Evolutionary conservation across 2,797 vertebrate species (phyloP).

Genomic region (Melanotaenia nigrans): DNA sequence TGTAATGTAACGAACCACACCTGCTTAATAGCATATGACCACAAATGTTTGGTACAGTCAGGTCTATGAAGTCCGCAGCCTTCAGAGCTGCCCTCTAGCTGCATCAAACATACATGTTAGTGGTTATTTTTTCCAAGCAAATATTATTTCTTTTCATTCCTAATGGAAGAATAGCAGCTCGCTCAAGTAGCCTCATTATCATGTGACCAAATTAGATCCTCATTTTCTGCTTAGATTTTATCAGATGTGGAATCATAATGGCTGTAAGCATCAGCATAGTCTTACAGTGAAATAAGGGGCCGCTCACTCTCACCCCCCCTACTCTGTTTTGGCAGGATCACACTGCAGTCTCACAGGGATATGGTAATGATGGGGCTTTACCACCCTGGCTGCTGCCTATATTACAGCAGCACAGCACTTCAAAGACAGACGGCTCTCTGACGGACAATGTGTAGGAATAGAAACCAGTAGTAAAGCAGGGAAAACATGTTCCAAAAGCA

Average conservation of each 20-base stretch:
- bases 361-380: conserved; percentile 73
- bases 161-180: conserved; percentile 7
- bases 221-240: conserved; percentile 2
- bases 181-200: not conserved
- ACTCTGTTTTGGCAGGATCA: conserved; percentile 60
- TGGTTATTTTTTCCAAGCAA: not conserved
- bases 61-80: not conserved
- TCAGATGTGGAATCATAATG: conserved; percentile 27
- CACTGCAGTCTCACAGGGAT: conserved; percentile 69
- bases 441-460: conserved; percentile 64
- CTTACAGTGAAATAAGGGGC: conserved; percentile 43
- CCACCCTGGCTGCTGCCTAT: conserved; percentile 68
- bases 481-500: conserved; percentile 26
- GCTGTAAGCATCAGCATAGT: conserved; percentile 26
- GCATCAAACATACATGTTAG: not conserved
- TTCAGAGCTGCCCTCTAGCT: conserved; percentile 9
- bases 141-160: not conserved
- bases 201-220: not conserved
- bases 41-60: conserved; percentile 10
- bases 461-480: conserved; percentile 47
- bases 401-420: conserved; percentile 71
- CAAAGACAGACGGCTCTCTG: conserved; percentile 73
- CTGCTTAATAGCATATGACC: conserved; percentile 23
- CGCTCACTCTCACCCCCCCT: not conserved
- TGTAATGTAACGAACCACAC: conserved; percentile 40